Base-by-base conservation (phyloP, 2,113 vertebrate species). In the Chionis minor region DNA sequence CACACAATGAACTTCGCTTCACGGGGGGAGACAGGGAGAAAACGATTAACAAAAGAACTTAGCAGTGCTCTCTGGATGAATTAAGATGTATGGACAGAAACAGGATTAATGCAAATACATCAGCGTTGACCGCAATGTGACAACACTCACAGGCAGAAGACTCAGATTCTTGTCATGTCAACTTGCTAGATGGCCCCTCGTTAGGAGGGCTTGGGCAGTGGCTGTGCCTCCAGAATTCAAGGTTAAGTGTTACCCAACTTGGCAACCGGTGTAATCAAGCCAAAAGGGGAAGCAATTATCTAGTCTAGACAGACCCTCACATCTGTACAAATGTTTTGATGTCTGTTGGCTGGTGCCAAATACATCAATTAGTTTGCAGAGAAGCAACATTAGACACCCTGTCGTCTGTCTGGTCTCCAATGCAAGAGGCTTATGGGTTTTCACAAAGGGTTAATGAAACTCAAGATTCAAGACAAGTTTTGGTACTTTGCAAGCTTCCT, bases 121-220 rank as follows among this genome's bases (percentile, higher is more conserved):
- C 92, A 82, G 55, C 1, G 17, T 30, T 95, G 95, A 93, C 85
- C 33, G 22, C 90, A 40, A 23, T 55, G 94, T 58, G 85, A 90
- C 77, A 92, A 96, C 84, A 91, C 85, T 96, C 81, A 47, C 67
- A 49, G 96, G 91, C 66, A 51, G 63, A 27, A 82, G 81, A 85
- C 32, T 86, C 52, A 87, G 88, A 97, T 87, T 97, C 85, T 7
- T 96, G 95, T 94, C 92, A 69, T 93, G 93, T 96, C 95, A 88
- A 0, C 84, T 87, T 90, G 96, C 65, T 94, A 88, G 90, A 96
- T 94, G 87, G 55, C 78, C 96, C 80, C 94, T 96, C 35, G 1
- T 91, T 75, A 92, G 88, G 71, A 94, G 77, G 81, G 88, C 77
- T 38, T 55, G 62, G 79, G 90, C 87, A 88, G 74, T 17, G 77